Evolutionary conservation across 2,113 vertebrate species (phyloP), one percentile per base, ranked within the genome.

Genomic region (Rhabdornis inornatus): DNA sequence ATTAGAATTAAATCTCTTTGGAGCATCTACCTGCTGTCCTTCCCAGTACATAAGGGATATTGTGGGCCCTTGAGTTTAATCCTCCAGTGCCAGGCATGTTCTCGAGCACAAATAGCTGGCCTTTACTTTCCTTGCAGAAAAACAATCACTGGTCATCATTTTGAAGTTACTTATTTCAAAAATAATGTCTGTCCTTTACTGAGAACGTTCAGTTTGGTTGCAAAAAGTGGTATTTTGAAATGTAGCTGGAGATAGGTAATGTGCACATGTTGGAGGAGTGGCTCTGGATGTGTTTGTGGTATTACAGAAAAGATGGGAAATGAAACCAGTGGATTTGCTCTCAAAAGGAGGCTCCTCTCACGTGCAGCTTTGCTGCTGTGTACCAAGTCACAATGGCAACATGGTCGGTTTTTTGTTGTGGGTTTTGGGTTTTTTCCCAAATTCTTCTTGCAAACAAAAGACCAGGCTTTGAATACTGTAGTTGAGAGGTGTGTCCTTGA

Each of bases 201-300:
- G 6, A 45, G 24, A 68, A 63, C 15, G 18, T 37, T 70, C 24
- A 1, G 4, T 60, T 78, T 33, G 20, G 11, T 64, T 92, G 37
- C 52, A 60, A 23, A 77, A 66, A 16, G 37, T 14, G 9, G 0
- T 55, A 1, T 66, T 93, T 77, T 56, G 53, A 66, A 68, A 39
- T 13, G 33, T 10, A 37, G n/a, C 59, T 57, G 59, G 42, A 77
- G 64, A 44, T 13, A 9, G 33, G 31, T 3, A 2, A 37, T 2
- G 1, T 18, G 45, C 22, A 22, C 2, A 0, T 1, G 3, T 15
- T 28, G 56, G 30, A 77, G 64, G 39, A n/a, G 18, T 7, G 12
- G 30, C 40, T 57, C 63, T 66, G 79, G 70, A 6, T 2, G 3
- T 71, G 30, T 59, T 68, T 8, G 2, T 17, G 42, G 27, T 10